Evolutionary conservation across 2,113 vertebrate genomes (phyloP).

Genomic region (Oryzias celebensis): DNA sequence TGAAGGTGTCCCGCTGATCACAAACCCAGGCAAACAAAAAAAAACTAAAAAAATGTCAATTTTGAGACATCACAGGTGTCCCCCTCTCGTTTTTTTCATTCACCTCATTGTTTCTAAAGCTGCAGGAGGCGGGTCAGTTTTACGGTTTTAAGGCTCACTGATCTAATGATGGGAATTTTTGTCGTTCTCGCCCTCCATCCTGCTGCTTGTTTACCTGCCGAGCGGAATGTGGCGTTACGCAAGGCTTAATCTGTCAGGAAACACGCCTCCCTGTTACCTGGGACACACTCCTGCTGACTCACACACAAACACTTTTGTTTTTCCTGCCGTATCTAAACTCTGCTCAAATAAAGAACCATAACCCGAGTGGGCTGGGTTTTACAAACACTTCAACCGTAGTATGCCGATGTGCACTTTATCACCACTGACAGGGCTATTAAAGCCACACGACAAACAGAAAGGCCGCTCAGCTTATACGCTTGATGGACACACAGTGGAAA

Average conservation of each 20-base stretch:
- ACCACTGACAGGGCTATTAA: slow-evolving; percentile 44
- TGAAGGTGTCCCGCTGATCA: slow-evolving; percentile 25
- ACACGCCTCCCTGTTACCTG: slow-evolving; percentile 46
- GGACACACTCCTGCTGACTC: slow-evolving; percentile 24
- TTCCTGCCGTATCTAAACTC: background rate
- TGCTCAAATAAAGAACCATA: slow-evolving; percentile 14
- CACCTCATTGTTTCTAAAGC: too few species aligned
- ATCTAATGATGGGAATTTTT: slow-evolving; percentile 26
- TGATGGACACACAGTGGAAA: slow-evolving; percentile 25
- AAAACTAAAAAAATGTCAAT: too few species aligned
- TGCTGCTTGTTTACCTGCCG: slow-evolving; percentile 61
- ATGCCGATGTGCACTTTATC: slow-evolving; percentile 20
- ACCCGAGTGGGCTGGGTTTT: too few species aligned
- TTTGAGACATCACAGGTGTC: too few species aligned
- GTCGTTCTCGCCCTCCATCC: slow-evolving; percentile 41
- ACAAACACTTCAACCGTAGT: too few species aligned
- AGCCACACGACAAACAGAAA: slow-evolving; percentile 38
- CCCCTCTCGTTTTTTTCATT: too few species aligned
- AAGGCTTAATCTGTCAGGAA: slow-evolving; percentile 60
- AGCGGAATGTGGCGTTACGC: slow-evolving; percentile 55
- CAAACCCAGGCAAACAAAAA: slow-evolving; percentile 23
- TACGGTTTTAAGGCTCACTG: slow-evolving; percentile 16
- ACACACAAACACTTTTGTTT: slow-evolving; percentile 18
- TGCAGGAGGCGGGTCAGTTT: too few species aligned
- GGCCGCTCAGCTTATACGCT: slow-evolving; percentile 21